Conservation (phyloP, 1,140 invertebrate genomes). For the Papilio machaon region DNA sequence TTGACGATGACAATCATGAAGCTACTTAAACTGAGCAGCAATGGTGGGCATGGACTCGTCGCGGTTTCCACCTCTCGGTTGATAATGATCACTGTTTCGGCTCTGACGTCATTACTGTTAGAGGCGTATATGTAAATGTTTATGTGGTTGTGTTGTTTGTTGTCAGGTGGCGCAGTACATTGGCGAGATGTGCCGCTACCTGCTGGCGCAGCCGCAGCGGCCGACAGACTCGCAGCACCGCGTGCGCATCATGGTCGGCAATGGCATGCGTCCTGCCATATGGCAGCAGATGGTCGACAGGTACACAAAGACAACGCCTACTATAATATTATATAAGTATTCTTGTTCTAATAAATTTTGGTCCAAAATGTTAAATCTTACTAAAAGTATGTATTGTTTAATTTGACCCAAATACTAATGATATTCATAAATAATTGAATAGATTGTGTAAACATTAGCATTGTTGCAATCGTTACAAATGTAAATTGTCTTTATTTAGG, state of each 20-base stretch:
- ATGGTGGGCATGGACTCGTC: no score
- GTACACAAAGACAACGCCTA: constrained; percentile 44
- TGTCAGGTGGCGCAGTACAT: constrained; percentile 97
- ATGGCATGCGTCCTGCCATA: constrained; percentile 97
- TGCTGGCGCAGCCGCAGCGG: constrained; percentile 91
- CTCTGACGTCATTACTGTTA: no score
- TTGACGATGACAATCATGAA: no score
- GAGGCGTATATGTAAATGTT: not conserved
- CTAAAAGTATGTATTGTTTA: not conserved
- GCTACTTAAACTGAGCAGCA: no score
- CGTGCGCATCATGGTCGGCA: constrained; percentile 96
- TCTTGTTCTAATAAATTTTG: not conserved
- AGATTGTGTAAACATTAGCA: constrained; percentile 3
- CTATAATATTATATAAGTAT: no score
- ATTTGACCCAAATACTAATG: not conserved
- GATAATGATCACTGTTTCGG: no score
- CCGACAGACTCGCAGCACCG: constrained; percentile 92
- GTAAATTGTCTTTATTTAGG: constrained; percentile 82
- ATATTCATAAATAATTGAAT: constrained; percentile 10
- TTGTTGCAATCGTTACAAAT: constrained; percentile 12
- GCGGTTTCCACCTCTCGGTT: no score
- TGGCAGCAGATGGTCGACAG: constrained; percentile 96
- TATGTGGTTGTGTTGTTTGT: not conserved
- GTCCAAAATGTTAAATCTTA: not conserved
- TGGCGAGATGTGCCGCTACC: constrained; percentile 99